phyloP scores from a whole-genome alignment of 64 coral and sea anemone genomes.

The Montipora cactus region DNA sequence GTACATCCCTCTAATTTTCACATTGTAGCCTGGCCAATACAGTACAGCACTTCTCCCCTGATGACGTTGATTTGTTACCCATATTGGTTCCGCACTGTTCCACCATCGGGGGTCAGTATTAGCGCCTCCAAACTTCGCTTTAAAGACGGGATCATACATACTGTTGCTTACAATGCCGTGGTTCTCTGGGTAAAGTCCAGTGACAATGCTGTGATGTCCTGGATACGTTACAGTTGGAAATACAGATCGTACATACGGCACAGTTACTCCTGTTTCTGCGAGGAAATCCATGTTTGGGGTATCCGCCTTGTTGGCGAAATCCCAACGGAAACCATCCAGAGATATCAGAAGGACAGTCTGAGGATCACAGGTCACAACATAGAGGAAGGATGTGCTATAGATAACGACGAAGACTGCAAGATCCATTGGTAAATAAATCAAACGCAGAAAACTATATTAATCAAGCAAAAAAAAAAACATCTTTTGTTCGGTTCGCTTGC shows the following conservation, averaged over 20 bases:
- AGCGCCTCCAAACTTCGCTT: slow-evolving; percentile 69
- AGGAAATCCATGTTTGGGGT: slow-evolving; percentile 87
- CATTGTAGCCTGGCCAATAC: slow-evolving; percentile 89
- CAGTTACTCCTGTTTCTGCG: slow-evolving; percentile 70
- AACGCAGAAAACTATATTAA: not conserved
- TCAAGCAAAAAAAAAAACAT: not conserved
- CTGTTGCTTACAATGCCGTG: slow-evolving; percentile 87
- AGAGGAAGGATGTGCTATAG: not conserved
- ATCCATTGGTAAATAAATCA: not conserved
- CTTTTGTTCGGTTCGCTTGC: not conserved
- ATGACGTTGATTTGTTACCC: slow-evolving; percentile 88
- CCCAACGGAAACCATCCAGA: slow-evolving; percentile 95
- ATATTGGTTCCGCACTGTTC: slow-evolving; percentile 82
- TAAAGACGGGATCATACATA: slow-evolving; percentile 88
- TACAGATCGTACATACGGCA: slow-evolving; percentile 66
- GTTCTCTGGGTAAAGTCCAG: slow-evolving; percentile 86
- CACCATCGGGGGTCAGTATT: slow-evolving; percentile 86
- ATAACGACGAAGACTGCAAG: not conserved
- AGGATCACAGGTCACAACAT: not conserved
- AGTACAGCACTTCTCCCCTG: slow-evolving; percentile 81
- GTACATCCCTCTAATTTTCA: slow-evolving; percentile 66
- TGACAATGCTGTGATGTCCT: slow-evolving; percentile 86
- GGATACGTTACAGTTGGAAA: slow-evolving; percentile 88
- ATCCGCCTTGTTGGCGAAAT: slow-evolving; percentile 67
- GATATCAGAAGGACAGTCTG: slow-evolving; percentile 79